These are phyloP conservation scores for Triplophysa tibetana DNA, from an alignment of 2,113 vertebrate species.

Conservation along the genomic window DNA sequence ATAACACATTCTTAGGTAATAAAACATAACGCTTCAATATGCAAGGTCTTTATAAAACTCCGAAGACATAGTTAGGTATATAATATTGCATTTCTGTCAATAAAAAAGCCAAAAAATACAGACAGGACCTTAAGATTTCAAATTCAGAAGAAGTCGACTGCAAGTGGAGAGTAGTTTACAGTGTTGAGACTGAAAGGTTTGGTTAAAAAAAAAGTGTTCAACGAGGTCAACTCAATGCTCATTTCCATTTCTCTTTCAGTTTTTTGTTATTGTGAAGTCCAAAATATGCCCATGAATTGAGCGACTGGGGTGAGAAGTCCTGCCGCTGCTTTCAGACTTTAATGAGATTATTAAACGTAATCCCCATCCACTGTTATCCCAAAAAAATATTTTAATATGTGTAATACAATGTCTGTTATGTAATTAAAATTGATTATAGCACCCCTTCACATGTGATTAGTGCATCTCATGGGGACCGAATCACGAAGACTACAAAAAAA, in stretches of 20 bases:
- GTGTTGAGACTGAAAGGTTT: not conserved
- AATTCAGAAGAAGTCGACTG: not conserved
- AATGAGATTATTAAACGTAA: conserved; percentile 47
- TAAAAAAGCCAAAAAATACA: too few relatives aligned
- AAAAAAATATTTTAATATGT: conserved; percentile 38
- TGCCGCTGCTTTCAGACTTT: conserved; percentile 35
- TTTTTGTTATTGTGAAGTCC: not conserved
- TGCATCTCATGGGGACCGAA: not conserved
- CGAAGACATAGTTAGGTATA: too few relatives aligned
- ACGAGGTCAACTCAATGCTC: not conserved
- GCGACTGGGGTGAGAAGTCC: conserved; percentile 18
- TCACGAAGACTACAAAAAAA: not conserved
- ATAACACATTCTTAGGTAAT: too few relatives aligned
- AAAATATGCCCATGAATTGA: conserved; percentile 30
- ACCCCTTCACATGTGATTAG: conserved; percentile 19
- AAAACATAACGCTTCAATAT: too few relatives aligned
- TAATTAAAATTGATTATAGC: conserved; percentile 45
- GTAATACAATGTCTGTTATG: conserved; percentile 37
- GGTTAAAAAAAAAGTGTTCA: not conserved
- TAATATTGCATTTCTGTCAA: too few relatives aligned
- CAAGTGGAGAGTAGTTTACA: not conserved
- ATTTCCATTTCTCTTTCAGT: conserved; percentile 7
- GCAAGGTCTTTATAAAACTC: too few relatives aligned
- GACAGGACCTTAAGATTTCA: too few relatives aligned
- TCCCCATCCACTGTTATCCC: conserved; percentile 33